Evolutionary conservation across 2,113 vertebrate species (phyloP).

Genomic region (Hemiscyllium ocellatum): DNA sequence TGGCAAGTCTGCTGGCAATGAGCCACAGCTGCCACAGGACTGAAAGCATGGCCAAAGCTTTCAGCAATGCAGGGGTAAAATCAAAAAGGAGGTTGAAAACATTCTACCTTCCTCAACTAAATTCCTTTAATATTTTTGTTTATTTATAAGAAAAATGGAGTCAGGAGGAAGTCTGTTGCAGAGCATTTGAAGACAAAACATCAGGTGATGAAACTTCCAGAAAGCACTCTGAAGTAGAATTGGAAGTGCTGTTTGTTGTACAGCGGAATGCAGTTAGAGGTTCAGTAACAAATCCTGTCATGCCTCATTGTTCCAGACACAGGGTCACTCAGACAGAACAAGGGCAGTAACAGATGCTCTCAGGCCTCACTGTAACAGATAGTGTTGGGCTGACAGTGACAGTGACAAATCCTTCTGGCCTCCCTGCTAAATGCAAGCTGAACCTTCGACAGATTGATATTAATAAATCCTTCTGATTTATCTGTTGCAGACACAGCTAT

Average conservation of each 20-base stretch:
- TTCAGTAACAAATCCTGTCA: background rate
- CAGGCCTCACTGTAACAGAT: background rate
- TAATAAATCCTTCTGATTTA: slow-evolving; percentile 8
- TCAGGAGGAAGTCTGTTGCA: background rate
- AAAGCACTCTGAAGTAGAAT: background rate
- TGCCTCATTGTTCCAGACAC: background rate
- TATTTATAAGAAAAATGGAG: background rate
- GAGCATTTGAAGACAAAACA: background rate
- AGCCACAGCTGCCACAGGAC: no score
- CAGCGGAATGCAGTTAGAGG: background rate
- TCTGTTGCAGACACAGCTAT: background rate
- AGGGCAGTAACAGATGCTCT: background rate
- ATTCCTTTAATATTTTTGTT: background rate
- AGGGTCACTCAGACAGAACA: background rate
- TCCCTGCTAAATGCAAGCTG: background rate
- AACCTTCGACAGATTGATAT: background rate
- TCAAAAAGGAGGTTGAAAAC: no score
- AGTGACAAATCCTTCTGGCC: background rate
- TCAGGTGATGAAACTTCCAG: background rate
- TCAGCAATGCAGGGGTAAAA: background rate
- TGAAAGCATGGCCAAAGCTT: background rate
- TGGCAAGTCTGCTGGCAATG: no score
- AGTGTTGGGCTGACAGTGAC: background rate
- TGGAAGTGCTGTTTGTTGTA: background rate
- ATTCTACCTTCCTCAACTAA: no score